phyloP scores from a whole-genome alignment of 2,113 vertebrate genomes.

The Aspidoscelis tigris region DNA sequence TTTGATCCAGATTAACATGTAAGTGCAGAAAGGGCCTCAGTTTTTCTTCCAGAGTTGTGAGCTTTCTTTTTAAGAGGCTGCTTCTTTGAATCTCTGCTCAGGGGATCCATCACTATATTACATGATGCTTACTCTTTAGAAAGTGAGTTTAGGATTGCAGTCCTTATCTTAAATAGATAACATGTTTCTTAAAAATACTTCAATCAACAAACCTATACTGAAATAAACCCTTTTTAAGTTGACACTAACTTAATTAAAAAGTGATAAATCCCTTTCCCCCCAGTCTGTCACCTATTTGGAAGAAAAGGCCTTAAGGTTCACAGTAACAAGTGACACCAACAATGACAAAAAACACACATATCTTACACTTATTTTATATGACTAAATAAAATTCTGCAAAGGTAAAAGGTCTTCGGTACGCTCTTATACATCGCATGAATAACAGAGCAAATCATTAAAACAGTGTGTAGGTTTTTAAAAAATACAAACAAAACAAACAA shows the following conservation, averaged over 20 bases:
- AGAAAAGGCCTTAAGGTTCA: slow-evolving; percentile 31
- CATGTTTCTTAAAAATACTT: slow-evolving; percentile 55
- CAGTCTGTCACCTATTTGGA: slow-evolving; percentile 58
- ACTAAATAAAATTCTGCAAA: slow-evolving; percentile 13
- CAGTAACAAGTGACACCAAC: slow-evolving; percentile 25
- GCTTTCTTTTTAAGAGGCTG: too few relatives aligned
- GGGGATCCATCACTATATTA: background rate
- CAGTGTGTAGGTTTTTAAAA: background rate
- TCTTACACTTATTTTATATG: slow-evolving; percentile 33
- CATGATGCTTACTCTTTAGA: background rate
- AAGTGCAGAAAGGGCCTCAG: too few relatives aligned
- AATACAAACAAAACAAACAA: too few relatives aligned
- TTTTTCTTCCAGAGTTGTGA: too few relatives aligned
- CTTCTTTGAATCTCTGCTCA: too few relatives aligned
- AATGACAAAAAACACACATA: slow-evolving; percentile 30
- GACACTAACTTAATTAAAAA: slow-evolving; percentile 68
- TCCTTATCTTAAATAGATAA: slow-evolving; percentile 36
- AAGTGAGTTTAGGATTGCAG: background rate
- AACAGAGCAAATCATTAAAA: background rate
- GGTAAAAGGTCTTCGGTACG: background rate
- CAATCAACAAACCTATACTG: slow-evolving; percentile 63
- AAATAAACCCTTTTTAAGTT: slow-evolving; percentile 62
- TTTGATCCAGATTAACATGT: too few relatives aligned
- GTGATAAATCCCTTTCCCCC: slow-evolving; percentile 59
- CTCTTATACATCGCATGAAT: background rate